Conservation (phyloP, 1,140 invertebrate genomes). For the Halotydeus destructor region DNA sequence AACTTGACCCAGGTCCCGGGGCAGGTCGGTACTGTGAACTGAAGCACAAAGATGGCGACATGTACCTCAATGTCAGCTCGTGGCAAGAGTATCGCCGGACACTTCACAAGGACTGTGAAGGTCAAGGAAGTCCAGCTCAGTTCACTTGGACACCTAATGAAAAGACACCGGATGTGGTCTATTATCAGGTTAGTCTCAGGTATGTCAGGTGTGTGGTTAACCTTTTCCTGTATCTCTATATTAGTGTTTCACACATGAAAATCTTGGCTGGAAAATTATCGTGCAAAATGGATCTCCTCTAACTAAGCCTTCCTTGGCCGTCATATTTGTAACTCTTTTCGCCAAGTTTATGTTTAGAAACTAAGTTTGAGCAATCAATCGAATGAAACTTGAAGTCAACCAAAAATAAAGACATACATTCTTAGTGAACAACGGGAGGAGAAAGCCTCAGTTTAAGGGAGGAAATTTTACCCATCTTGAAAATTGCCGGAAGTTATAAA, state of each 20-base stretch:
- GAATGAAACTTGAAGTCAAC: no score
- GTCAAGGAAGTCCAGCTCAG: slow-evolving; percentile 49
- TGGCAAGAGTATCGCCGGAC: slow-evolving; percentile 73
- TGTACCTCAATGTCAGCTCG: slow-evolving; percentile 47
- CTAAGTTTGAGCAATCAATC: no score
- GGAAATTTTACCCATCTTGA: no score
- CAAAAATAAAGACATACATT: no score
- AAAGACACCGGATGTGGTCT: slow-evolving; percentile 69
- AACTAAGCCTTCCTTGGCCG: background rate
- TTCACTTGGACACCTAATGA: slow-evolving; percentile 67
- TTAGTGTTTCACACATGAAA: slow-evolving; percentile 69
- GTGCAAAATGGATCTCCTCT: slow-evolving; percentile 4
- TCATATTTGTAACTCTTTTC: background rate
- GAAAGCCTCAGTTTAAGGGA: no score
- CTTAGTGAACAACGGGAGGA: no score
- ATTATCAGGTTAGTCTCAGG: slow-evolving; percentile 51
- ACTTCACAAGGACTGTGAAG: slow-evolving; percentile 53
- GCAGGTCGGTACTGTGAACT: slow-evolving; percentile 51
- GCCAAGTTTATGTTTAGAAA: background rate
- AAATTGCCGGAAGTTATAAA: no score
- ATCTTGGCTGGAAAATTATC: slow-evolving; percentile 80
- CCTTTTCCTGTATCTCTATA: slow-evolving; percentile 27
- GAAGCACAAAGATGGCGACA: slow-evolving; percentile 42
- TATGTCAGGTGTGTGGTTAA: background rate
- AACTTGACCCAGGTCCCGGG: slow-evolving; percentile 5